Evolutionary conservation across 2,797 vertebrate genomes (phyloP).

Genomic region (Artibeus jamaicensis): DNA sequence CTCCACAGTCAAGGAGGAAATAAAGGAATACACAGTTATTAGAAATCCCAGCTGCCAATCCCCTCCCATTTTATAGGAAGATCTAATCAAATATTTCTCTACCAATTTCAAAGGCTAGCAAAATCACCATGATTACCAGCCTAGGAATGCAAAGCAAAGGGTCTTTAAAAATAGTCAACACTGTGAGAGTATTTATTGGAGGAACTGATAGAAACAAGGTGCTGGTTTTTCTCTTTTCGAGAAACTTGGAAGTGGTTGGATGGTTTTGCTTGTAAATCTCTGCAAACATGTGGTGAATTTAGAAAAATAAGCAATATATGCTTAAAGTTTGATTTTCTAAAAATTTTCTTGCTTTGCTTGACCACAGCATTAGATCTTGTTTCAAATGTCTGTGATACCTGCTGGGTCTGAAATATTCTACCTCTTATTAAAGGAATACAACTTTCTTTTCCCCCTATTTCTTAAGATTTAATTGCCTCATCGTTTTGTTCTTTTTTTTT

Average conservation of each 20-base stretch:
- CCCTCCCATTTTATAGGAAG: not conserved
- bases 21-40: not conserved
- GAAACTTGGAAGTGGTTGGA: not conserved
- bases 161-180: not conserved
- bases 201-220: not conserved
- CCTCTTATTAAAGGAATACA: not conserved
- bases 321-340: not conserved
- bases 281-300: not conserved
- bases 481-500: not conserved
- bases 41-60: not conserved
- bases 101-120: not conserved
- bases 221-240: not conserved
- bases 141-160: not conserved
- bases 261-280: not conserved
- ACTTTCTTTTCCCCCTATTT: not conserved
- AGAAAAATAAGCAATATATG: not conserved
- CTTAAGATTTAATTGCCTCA: not conserved
- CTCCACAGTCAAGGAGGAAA: not conserved
- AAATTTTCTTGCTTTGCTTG: not conserved
- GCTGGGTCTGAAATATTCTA: not conserved
- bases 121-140: not conserved
- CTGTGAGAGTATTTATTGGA: not conserved
- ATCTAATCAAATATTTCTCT: not conserved
- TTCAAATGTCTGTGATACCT: not conserved
- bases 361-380: not conserved